These are phyloP conservation scores for Phortica magna DNA, from an alignment of 2,888 invertebrate species.

Conservation along the genomic window DNA sequence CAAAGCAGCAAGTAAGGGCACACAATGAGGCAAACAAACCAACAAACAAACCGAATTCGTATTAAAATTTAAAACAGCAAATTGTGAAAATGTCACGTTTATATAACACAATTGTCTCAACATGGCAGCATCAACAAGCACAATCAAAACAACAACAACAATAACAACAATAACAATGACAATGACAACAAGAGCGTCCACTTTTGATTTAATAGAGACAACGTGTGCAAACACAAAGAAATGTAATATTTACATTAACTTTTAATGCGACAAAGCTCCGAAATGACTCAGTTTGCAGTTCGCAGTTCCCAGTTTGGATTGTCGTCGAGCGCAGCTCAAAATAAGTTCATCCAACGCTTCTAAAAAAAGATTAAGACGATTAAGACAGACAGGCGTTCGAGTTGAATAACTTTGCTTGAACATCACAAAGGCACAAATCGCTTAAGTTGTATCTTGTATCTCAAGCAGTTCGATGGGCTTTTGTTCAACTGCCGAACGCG, in stretches of 20 bases:
- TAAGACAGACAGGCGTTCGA: neutral
- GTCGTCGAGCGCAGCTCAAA: no score
- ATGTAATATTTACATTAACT: slow-evolving; percentile 9
- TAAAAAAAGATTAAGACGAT: neutral
- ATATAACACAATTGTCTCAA: slow-evolving; percentile 26
- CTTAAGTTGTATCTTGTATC: neutral
- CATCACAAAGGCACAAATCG: neutral
- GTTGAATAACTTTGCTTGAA: neutral
- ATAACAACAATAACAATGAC: neutral
- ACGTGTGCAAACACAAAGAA: neutral
- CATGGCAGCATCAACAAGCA: neutral
- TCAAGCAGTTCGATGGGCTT: neutral
- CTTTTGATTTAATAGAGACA: neutral
- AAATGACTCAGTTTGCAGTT: neutral
- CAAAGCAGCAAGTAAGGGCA: slow-evolving; percentile 29
- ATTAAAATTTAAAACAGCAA: slow-evolving; percentile 44
- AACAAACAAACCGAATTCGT: slow-evolving; percentile 35
- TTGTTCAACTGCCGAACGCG: neutral
- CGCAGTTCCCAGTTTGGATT: no score
- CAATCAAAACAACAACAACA: neutral
- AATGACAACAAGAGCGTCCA: neutral
- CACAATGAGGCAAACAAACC: neutral
- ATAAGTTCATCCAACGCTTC: neutral
- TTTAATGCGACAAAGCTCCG: neutral
- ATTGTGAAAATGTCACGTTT: slow-evolving; percentile 63